Conservation (phyloP, 2,797 vertebrate species). For the Spinus pinus region DNA sequence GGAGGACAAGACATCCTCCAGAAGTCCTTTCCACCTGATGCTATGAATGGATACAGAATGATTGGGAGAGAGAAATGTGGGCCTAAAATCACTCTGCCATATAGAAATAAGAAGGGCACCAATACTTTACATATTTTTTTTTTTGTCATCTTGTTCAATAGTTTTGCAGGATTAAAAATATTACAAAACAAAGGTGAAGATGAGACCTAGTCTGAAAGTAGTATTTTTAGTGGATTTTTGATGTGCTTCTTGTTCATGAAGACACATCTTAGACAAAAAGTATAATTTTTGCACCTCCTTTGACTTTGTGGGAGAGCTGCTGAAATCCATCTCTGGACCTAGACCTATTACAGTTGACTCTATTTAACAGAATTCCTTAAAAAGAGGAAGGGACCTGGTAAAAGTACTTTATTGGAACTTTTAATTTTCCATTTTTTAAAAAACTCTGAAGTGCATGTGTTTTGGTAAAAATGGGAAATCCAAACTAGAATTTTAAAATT, state of each 20-base stretch:
- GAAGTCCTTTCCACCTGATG: neutral
- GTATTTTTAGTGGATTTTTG: neutral
- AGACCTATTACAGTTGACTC: neutral
- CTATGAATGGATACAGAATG: neutral
- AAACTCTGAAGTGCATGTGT: accelerated
- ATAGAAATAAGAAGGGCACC: neutral
- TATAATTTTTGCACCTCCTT: neutral
- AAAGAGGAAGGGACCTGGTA: neutral
- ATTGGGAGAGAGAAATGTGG: accelerated
- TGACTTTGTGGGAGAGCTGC: neutral
- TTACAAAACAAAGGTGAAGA: neutral
- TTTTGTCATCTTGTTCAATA: neutral
- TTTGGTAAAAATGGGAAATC: neutral
- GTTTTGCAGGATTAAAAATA: neutral
- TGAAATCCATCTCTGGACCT: neutral
- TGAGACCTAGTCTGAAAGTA: neutral
- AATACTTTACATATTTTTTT: neutral
- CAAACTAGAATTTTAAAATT: neutral
- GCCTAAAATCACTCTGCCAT: accelerated
- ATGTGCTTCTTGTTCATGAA: neutral
- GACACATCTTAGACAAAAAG: neutral
- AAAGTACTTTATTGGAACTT: neutral
- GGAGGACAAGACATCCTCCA: accelerated
- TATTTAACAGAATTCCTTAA: neutral
- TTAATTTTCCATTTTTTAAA: accelerated